Base-by-base conservation (phyloP, 2,888 invertebrate species). In the Pantelozetes paolii region DNA sequence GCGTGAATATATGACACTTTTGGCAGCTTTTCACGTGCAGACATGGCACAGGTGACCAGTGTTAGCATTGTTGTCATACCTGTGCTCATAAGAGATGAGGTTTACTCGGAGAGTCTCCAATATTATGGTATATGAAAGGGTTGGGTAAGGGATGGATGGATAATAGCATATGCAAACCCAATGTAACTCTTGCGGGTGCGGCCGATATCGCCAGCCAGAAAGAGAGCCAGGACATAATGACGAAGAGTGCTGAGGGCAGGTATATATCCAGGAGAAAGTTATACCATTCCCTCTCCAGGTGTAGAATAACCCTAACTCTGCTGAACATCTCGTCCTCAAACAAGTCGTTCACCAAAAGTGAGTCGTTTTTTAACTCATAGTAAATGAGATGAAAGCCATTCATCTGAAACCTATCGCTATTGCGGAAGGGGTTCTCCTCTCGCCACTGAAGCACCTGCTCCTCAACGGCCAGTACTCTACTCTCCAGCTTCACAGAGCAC, bases 151-250 rank as follows among this genome's bases (percentile, higher is more conserved):
- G n/a, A n/a, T n/a, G n/a, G n/a, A n/a, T n/a, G n/a, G n/a, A n/a
- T n/a, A n/a, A n/a, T n/a, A n/a, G n/a, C n/a, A n/a, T n/a, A n/a
- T n/a, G n/a, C 57, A 28, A 13, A 64, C 77, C 73, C 6, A 78
- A 71, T 6, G 78, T 77, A 5, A 78, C 77, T 62, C 78, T 45
- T 5, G 78, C 78, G 2, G 78, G 78, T 11, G 78, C 78, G 9
- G 78, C 78, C 6, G 77, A 76, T 28, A 78, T 78, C 42, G 78
- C 78, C 3, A 78, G 72, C 77, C 77, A 78, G 32, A 78, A 77
- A 1, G 77, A 78, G 1, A 77, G 50, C 78, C 78, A 78, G 0
- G 78, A 78, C 0, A 78, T 78, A 1, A 77, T 75, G 0, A 78
- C 78, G 40, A 78, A 78, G 0, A 78, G 70, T 5, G 76, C 75